These are phyloP conservation scores for Planococcus citri DNA, from an alignment of 1,140 invertebrate species.

Conservation along the genomic window DNA sequence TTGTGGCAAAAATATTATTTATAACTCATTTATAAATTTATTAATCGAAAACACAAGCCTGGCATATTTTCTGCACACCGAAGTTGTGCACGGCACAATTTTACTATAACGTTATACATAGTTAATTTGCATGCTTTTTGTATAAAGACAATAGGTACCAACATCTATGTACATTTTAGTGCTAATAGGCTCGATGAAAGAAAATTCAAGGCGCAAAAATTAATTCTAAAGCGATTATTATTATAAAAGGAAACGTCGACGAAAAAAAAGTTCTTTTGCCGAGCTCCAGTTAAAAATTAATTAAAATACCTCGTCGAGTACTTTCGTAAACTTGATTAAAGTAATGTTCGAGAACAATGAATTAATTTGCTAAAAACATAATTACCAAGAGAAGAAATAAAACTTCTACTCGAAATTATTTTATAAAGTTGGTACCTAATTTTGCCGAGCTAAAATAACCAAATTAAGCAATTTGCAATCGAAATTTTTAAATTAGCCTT, in stretches of 20 bases:
- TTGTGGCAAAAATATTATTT: neutral
- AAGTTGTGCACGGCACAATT: too few species aligned
- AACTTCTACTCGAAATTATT: neutral
- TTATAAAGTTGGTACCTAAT: neutral
- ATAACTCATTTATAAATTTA: neutral
- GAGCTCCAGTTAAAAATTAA: neutral
- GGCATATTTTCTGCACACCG: too few species aligned
- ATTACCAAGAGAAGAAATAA: neutral
- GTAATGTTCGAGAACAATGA: neutral
- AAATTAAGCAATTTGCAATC: too few species aligned
- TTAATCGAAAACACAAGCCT: too few species aligned
- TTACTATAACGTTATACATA: too few species aligned
- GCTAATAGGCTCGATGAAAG: neutral
- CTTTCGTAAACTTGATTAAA: neutral
- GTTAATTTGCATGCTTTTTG: neutral
- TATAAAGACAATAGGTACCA: too few species aligned
- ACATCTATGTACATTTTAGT: neutral
- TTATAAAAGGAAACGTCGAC: neutral
- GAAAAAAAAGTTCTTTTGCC: neutral
- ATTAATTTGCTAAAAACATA: neutral
- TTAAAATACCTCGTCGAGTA: conserved; percentile 2
- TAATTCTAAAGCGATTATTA: neutral
- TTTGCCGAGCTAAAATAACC: neutral
- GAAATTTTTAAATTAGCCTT: too few species aligned
- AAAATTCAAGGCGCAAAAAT: conserved; percentile 3